phyloP scores from a whole-genome alignment of 2,797 vertebrate species.

The Ciconia nigra region DNA sequence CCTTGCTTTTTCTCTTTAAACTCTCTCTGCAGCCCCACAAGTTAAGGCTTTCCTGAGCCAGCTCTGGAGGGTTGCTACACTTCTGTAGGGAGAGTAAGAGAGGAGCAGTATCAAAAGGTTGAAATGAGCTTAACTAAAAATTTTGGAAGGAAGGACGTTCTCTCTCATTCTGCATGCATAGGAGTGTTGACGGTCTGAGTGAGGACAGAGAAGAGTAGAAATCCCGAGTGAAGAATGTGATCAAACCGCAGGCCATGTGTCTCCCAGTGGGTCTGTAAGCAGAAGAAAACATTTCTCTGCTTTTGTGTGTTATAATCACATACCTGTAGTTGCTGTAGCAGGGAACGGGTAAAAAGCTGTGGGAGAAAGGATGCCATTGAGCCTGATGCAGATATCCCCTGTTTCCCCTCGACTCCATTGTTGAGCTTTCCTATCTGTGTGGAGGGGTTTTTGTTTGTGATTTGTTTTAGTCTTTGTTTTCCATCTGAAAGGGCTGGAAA shows the following conservation, averaged over 20 bases:
- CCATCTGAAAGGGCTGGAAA: background rate
- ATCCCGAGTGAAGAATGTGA: background rate
- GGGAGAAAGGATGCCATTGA: background rate
- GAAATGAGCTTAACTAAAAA: background rate
- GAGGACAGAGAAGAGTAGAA: background rate
- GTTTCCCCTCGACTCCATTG: background rate
- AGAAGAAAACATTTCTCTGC: background rate
- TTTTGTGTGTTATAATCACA: background rate
- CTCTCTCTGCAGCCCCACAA: background rate
- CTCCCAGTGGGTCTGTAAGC: background rate
- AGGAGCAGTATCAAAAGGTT: background rate
- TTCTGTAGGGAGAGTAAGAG: background rate
- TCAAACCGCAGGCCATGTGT: background rate
- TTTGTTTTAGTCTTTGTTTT: constrained; percentile 16
- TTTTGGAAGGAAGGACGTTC: background rate
- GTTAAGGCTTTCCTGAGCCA: background rate
- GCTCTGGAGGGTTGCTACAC: background rate
- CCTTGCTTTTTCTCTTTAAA: background rate
- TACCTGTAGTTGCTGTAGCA: background rate
- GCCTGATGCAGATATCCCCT: background rate
- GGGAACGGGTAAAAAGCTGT: background rate
- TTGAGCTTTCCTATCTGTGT: background rate
- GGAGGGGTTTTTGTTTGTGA: background rate
- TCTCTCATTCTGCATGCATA: background rate
- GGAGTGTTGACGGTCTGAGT: background rate